A percentile compares a stretch with the other conserved stretches of the same genome.
Evolutionary conservation across 2,888 invertebrate genomes (phyloP).

Genomic region (Bunonema sp.): DNA sequence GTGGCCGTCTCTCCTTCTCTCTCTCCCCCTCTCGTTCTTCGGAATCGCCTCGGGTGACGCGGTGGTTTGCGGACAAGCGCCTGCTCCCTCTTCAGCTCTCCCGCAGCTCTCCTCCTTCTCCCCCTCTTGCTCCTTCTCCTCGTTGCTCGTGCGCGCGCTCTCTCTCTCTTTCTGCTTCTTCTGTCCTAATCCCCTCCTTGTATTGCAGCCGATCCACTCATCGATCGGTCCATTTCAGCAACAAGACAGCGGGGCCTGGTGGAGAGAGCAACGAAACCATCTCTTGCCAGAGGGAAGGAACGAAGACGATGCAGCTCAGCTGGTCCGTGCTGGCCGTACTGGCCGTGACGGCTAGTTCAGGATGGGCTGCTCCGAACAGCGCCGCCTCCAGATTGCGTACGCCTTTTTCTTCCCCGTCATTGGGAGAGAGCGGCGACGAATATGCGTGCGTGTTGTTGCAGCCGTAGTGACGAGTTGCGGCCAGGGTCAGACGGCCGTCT

Average conservation of each 20-base stretch:
- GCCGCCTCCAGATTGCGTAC: too few relatives aligned
- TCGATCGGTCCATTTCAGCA: too few relatives aligned
- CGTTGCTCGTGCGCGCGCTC: too few relatives aligned
- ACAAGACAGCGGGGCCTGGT: too few relatives aligned
- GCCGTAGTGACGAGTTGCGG: slow-evolving; percentile 21
- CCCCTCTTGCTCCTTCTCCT: not conserved
- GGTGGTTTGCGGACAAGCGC: slow-evolving; percentile 1
- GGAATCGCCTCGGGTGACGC: not conserved
- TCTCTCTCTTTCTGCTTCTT: slow-evolving; percentile 2
- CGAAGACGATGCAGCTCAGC: not conserved
- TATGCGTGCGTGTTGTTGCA: slow-evolving; percentile 9
- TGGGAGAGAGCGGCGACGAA: not conserved
- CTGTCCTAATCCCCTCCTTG: too few relatives aligned
- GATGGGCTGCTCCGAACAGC: too few relatives aligned
- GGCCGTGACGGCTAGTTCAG: too few relatives aligned
- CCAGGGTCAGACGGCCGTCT: slow-evolving; percentile 25
- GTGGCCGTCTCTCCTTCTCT: slow-evolving; percentile 5
- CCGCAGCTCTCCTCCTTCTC: not conserved
- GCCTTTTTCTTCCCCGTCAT: too few relatives aligned
- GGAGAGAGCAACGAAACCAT: too few relatives aligned
- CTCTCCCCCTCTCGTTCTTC: slow-evolving; percentile 7
- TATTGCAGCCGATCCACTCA: too few relatives aligned
- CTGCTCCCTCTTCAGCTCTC: not conserved
- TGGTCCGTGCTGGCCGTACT: not conserved
- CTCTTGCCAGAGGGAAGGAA: not conserved